Base-by-base conservation (phyloP, 2,888 invertebrate species). In the Helleia helle region DNA sequence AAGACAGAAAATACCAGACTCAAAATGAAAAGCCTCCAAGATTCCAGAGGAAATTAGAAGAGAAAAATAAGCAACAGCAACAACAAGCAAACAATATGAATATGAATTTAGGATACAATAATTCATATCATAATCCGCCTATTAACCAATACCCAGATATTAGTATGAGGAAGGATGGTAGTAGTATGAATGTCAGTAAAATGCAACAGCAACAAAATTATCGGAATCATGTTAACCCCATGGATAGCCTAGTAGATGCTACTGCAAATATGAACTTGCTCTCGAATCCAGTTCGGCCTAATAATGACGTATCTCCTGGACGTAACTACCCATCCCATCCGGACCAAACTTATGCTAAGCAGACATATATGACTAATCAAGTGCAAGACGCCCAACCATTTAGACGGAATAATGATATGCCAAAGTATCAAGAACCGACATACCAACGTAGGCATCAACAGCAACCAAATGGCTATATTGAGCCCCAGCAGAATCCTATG, bases 11-110 rank as follows among this genome's bases (percentile, higher is more conserved):
- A 50, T 84, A 83, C 47, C 80, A 77, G 49, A 54, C 66, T 1
- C 79, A 80, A 45, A 77, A 69, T 44, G 87, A 87, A 54, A 89
- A 87, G 55, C 88, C 89, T 13, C 89, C 89, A 3, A 69, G 89
- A 43, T 89, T 89, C 59, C 89, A 89, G 56, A 86, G 76, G 50
- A 88, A 87, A 49, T 53, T 79, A 22, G 86, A 86, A 34, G 85
- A 83, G 47, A 76, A 76, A 49, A 75, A 76, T 45, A 85, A 80
- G 50, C 80, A 76, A 36, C 52, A 49, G 18, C 56, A 54, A 38
- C 54, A 56, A 45, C 54, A 56, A 45, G 44, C 45, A 24, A 59
- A 54, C 50, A 73, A 64, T 46, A 49, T 71, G 41, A 74, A 64
- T 52, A 42, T 61, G 30, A 56, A 58, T 41, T 46, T 62, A 41